These are phyloP conservation scores for Cercopithecus hamlyni DNA, from an alignment of 2,797 vertebrate genomes.

Conservation along the genomic window DNA sequence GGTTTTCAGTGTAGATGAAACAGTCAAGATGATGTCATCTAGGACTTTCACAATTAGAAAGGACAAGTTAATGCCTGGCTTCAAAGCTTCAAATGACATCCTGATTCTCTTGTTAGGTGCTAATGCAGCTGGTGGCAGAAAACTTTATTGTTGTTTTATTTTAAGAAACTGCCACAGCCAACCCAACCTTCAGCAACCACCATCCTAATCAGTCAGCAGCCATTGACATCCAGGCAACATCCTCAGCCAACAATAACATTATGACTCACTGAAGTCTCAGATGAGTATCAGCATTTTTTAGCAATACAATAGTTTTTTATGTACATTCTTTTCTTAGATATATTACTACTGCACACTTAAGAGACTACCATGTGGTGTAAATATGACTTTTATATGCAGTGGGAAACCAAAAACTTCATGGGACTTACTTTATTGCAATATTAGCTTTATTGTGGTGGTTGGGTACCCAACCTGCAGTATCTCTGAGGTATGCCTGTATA, in stretches of 20 bases:
- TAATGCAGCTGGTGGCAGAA: not conserved
- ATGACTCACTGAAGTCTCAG: not conserved
- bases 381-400: not conserved
- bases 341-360: not conserved
- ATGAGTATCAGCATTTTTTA: not conserved
- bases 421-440: not conserved
- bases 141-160: not conserved
- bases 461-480: not conserved
- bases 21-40: not conserved
- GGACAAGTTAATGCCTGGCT: not conserved
- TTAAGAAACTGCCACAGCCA: not conserved
- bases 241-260: not conserved
- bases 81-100: not conserved
- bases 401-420: not conserved
- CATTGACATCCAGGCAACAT: not conserved
- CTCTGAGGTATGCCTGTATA: not conserved
- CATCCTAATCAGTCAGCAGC: not conserved
- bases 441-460: not conserved
- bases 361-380: not conserved
- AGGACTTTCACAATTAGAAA: not conserved
- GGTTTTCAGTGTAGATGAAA: not conserved
- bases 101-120: not conserved
- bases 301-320: not conserved
- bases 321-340: not conserved
- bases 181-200: not conserved